A percentile compares a stretch with the other conserved stretches of the same genome.
Evolutionary conservation across 2,888 invertebrate species (phyloP).

Genomic region (Stratiomys singularior): DNA sequence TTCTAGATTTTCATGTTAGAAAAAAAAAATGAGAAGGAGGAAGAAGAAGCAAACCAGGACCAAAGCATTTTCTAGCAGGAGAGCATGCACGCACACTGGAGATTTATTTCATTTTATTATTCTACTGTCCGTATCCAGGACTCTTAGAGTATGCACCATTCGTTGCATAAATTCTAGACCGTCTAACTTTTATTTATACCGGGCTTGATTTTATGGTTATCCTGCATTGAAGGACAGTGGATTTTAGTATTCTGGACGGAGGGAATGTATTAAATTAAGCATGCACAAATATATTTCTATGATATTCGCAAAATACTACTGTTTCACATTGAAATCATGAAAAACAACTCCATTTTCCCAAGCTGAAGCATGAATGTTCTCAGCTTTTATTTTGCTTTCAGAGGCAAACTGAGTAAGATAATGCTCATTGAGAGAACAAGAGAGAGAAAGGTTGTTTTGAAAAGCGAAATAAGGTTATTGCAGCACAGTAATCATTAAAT

Average conservation of each 20-base stretch:
- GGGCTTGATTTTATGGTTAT: neutral
- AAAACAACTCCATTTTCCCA: neutral
- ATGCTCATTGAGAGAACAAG: too few species aligned
- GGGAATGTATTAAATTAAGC: conserved; percentile 11
- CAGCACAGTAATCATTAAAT: conserved; percentile 15
- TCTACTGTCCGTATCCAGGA: neutral
- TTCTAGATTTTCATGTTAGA: too few species aligned
- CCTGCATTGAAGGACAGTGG: neutral
- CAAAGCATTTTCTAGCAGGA: too few species aligned
- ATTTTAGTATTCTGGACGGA: neutral
- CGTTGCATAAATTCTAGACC: neutral
- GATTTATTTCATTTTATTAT: neutral
- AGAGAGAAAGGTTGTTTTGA: too few species aligned
- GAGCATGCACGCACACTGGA: neutral
- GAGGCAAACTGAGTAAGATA: neutral
- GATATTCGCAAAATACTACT: neutral
- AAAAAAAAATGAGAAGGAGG: too few species aligned
- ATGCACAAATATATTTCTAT: neutral
- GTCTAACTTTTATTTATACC: too few species aligned
- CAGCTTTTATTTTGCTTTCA: neutral
- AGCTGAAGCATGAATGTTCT: neutral
- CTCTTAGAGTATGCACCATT: neutral
- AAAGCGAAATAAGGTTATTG: neutral
- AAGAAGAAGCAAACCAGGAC: too few species aligned
- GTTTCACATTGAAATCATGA: neutral